phyloP scores from a whole-genome alignment of 1,140 invertebrate genomes.

The Drosophila pruinosa region DNA sequence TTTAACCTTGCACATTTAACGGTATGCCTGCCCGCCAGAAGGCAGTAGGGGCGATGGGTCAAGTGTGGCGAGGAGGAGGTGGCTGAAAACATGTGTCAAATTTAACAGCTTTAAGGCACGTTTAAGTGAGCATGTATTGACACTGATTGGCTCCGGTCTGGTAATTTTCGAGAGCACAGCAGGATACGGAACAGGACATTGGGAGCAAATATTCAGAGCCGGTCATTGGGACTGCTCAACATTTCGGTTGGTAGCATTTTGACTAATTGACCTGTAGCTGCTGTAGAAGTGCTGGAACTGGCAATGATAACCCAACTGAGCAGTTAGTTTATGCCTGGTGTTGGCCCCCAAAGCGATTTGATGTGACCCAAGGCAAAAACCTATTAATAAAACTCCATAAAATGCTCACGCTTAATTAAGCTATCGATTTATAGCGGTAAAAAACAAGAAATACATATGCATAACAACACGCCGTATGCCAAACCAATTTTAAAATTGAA shows the following conservation, averaged over 20 bases:
- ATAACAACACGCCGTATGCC: background rate
- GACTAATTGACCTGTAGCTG: constrained; percentile 68
- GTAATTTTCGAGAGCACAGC: constrained; percentile 3
- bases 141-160: constrained; percentile 43
- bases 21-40: background rate
- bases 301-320: constrained; percentile 39
- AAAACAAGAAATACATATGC: constrained; percentile 38
- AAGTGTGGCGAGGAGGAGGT: background rate
- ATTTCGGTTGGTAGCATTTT: constrained; percentile 41
- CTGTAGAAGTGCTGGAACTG: constrained; percentile 41
- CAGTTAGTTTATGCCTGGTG: constrained; percentile 45
- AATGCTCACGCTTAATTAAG: constrained; percentile 75
- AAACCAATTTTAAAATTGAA: constrained; percentile 17
- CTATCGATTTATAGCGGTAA: constrained; percentile 68
- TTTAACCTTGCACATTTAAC: constrained; percentile 56
- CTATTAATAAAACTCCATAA: constrained; percentile 69
- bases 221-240: background rate
- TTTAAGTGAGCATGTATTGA: constrained; percentile 64
- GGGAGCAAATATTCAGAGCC: background rate
- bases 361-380: constrained; percentile 57
- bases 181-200: background rate
- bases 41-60: background rate
- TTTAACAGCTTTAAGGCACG: constrained; percentile 61
- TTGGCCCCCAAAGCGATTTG: constrained; percentile 9
- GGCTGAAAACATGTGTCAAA: constrained; percentile 11